phyloP scores from a whole-genome alignment of 2,797 vertebrate genomes.

The Coranthus polyacanthus region DNA sequence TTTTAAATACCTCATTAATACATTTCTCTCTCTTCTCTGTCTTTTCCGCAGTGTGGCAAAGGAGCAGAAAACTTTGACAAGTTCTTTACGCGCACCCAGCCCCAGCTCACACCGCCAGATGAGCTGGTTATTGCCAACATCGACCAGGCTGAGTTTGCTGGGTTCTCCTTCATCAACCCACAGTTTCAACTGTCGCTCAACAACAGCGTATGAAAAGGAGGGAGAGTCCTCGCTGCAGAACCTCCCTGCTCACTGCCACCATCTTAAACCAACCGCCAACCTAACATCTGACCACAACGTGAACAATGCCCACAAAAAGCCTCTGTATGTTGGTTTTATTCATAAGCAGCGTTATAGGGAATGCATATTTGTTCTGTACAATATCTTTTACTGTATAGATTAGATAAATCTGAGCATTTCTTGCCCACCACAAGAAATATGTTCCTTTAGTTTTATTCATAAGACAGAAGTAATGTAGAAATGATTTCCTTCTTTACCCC shows the following conservation, averaged over 20 bases:
- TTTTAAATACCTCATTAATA: neutral
- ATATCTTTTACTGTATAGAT: constrained; percentile 40
- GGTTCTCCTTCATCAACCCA: constrained; percentile 94
- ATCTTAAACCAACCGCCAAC: constrained; percentile 47
- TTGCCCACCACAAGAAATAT: constrained; percentile 12
- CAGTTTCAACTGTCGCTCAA: constrained; percentile 88
- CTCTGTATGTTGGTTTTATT: constrained; percentile 56
- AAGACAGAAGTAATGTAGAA: constrained; percentile 37
- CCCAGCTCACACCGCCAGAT: constrained; percentile 93
- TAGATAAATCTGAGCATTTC: constrained; percentile 17
- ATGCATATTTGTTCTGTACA: constrained; percentile 46
- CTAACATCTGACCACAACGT: constrained; percentile 54
- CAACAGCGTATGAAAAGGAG: constrained; percentile 83
- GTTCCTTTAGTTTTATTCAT: constrained; percentile 30
- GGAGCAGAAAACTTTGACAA: constrained; percentile 97
- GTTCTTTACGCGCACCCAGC: constrained; percentile 96
- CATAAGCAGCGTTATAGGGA: constrained; percentile 43
- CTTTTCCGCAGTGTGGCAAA: constrained; percentile 90
- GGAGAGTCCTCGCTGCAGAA: constrained; percentile 21
- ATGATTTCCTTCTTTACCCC: constrained; percentile 19
- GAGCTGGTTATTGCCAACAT: constrained; percentile 97
- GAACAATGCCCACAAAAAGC: constrained; percentile 43
- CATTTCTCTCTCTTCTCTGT: constrained; percentile 12
- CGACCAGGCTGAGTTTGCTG: constrained; percentile 95
- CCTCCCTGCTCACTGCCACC: constrained; percentile 51